These are phyloP conservation scores for Pygoscelis adeliae DNA, from an alignment of 2,113 vertebrate species.

Conservation along the genomic window DNA sequence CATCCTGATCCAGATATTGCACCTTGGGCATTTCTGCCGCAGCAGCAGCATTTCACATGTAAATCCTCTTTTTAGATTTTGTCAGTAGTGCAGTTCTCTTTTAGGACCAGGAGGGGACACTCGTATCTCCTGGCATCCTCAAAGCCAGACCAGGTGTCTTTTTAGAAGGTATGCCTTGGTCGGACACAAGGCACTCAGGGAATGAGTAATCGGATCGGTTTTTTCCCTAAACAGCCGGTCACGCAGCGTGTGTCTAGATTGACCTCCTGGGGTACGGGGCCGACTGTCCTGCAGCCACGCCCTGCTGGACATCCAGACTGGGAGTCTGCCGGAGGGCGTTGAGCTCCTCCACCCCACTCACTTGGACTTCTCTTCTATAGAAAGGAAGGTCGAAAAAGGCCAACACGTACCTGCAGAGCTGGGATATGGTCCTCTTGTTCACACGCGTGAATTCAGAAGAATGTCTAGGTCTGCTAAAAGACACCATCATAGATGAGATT, in stretches of 20 bases:
- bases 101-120: constrained; percentile 29
- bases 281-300: neutral
- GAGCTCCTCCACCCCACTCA: neutral
- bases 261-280: neutral
- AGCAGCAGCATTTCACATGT: neutral
- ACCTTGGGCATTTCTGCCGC: neutral
- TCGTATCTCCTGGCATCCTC: neutral
- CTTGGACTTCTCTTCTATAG: neutral
- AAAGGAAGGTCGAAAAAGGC: neutral
- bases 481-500: neutral
- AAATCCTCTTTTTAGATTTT: neutral
- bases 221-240: neutral
- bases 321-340: neutral
- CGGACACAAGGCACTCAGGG: neutral
- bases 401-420: accelerated
- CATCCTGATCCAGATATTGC: neutral
- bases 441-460: neutral
- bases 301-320: neutral
- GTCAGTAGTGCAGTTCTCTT: neutral
- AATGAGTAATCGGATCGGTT: neutral
- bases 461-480: neutral
- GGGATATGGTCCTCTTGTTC: neutral
- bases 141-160: neutral
- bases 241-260: accelerated
- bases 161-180: neutral